phyloP scores from a whole-genome alignment of 2,113 vertebrate genomes.

The Salvator merianae region DNA sequence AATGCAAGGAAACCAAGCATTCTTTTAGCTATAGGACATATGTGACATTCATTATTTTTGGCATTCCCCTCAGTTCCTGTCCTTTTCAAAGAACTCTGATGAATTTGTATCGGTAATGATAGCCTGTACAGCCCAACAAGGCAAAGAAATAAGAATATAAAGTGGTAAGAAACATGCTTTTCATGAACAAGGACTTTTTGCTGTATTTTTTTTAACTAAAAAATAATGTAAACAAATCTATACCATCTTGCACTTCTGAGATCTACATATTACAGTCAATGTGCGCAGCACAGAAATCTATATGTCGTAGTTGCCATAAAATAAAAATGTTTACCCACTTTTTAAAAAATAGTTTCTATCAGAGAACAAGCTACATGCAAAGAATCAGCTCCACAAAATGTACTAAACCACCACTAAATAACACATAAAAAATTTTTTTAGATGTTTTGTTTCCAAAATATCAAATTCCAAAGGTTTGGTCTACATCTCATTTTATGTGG shows the following conservation, averaged over 20 bases:
- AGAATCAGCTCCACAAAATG: no score
- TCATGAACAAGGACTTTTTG: neutral
- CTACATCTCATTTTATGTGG: neutral
- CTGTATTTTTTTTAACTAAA: neutral
- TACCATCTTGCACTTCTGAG: neutral
- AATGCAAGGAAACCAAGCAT: constrained; percentile 37
- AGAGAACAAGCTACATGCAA: no score
- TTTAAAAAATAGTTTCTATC: no score
- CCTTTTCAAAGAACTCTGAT: constrained; percentile 61
- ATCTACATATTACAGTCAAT: neutral
- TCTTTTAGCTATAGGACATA: constrained; percentile 56
- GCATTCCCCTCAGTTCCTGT: constrained; percentile 52
- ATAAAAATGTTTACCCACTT: no score
- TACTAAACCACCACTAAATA: no score
- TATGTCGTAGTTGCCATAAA: no score
- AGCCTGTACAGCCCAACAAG: constrained; percentile 48
- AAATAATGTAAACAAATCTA: no score
- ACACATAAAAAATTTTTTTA: no score
- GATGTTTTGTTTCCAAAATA: neutral
- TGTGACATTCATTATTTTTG: constrained; percentile 66
- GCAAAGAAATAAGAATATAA: constrained; percentile 46
- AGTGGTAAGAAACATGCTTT: constrained; percentile 33
- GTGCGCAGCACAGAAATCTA: no score
- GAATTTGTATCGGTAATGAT: constrained; percentile 47
- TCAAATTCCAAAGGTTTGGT: neutral